Conservation (phyloP, 2,888 invertebrate genomes). For the Scrobipalpa atriplicella region DNA sequence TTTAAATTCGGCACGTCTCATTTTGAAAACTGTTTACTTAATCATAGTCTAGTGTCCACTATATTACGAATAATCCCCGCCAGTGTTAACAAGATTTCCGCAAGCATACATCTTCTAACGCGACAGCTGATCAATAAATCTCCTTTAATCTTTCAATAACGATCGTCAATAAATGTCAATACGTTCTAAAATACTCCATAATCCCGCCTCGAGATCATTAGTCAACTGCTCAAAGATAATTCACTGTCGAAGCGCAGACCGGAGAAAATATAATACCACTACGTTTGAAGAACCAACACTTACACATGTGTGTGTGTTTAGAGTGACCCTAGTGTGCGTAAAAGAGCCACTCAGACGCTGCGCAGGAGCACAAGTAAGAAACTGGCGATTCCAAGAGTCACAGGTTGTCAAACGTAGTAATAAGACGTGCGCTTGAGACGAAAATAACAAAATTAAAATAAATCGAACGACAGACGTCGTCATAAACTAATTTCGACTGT, state of each 20-base stretch:
- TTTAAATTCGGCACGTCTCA: not conserved
- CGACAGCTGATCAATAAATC: slow-evolving; percentile 20
- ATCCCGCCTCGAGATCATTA: slow-evolving; percentile 57
- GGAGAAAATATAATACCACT: slow-evolving; percentile 12
- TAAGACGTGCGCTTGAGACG: slow-evolving; percentile 68
- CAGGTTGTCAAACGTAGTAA: slow-evolving; percentile 46
- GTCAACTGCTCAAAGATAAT: slow-evolving; percentile 70
- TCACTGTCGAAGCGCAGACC: slow-evolving; percentile 63
- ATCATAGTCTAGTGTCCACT: not conserved
- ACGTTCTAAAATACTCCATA: slow-evolving; percentile 55
- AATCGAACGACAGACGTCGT: slow-evolving; percentile 82
- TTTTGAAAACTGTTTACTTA: not conserved
- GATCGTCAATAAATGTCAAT: slow-evolving; percentile 61
- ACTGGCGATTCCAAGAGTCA: slow-evolving; percentile 7
- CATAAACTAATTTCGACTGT: slow-evolving; percentile 83
- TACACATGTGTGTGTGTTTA: not conserved
- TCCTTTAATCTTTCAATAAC: slow-evolving; percentile 31
- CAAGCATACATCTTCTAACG: slow-evolving; percentile 2
- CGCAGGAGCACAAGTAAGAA: not conserved
- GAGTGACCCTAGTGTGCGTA: not conserved
- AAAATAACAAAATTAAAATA: slow-evolving; percentile 82
- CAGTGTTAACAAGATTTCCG: slow-evolving; percentile 17
- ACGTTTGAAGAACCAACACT: slow-evolving; percentile 32
- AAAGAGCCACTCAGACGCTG: not conserved
- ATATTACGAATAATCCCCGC: not conserved